Base-by-base conservation (phyloP, 2,888 invertebrate genomes). In the Erebia ligea region DNA sequence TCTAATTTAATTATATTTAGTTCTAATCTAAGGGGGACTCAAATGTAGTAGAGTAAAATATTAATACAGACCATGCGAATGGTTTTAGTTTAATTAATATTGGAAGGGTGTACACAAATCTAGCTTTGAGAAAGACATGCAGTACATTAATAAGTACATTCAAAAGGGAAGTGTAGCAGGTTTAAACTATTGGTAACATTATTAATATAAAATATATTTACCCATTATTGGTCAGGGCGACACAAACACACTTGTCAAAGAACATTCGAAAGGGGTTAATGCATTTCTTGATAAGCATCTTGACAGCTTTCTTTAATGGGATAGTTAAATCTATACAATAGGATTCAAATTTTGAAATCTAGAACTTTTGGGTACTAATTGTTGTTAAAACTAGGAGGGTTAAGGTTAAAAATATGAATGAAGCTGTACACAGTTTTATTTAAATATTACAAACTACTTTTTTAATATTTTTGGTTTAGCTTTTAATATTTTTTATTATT, bases 151-250 rank as follows among this genome's bases (percentile, higher is more conserved):
- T 91, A 91, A 91, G 90, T 88, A 86, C 91, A 92, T 92, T 92
- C 92, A 87, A 87, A 34, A 83, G 87, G 87, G 88, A 88, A 82
- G 84, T 86, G 85, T 86, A 91, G 90, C 90, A 84, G 87, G 87
- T 86, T 87, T 86, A 85, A 83, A 87, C 87, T 89, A 89, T 86
- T 34, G 34, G 79, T 81, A 86, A 86, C 76, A 79, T 84, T 88
- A 91, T 89, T 86, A 90, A 88, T 86, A 83, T 86, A 89, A 91
- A 90, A 87, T 83, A 93, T 93, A 93, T 90, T 93, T 93, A 93
- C 92, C 92, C 90, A 90, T 86, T 87, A 85, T 83, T 87, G 82
- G 87, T 91, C 89, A 91, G 91, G 91, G 91, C 87, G 89, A 90
- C 90, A 91, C 90, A 92, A 85, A 90, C 89, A 89, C 89, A 88